Percentiles rank a stretch among this genome's conserved stretches.
phyloP scores from a whole-genome alignment of 2,888 invertebrate genomes.

The Eurytoma californica region DNA sequence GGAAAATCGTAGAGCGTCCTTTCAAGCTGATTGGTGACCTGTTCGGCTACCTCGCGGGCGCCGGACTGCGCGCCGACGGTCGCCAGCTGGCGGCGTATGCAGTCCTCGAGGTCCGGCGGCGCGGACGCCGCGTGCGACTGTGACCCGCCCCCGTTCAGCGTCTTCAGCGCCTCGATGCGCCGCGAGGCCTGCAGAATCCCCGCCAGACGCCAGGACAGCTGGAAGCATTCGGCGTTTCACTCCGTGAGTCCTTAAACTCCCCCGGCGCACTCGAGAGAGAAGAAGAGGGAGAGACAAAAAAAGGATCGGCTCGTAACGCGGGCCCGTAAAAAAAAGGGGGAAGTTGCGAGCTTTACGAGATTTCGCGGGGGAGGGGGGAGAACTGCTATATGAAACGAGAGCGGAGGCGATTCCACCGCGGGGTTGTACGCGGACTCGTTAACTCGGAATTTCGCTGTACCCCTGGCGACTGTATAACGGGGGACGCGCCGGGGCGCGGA shows the following conservation, averaged over 20 bases:
- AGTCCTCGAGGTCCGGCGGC: constrained; percentile 65
- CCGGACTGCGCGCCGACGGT: constrained; percentile 67
- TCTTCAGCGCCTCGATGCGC: constrained; percentile 66
- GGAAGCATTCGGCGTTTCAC: constrained; percentile 10
- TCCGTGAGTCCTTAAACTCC: constrained; percentile 13
- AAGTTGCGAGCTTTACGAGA: not conserved
- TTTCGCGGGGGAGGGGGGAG: not conserved
- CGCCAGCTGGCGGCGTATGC: constrained; percentile 68
- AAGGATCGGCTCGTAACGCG: no score
- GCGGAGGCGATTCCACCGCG: not conserved
- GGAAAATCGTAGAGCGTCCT: constrained; percentile 95
- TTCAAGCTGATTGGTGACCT: constrained; percentile 81
- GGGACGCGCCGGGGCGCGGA: constrained; percentile 1
- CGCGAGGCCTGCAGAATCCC: constrained; percentile 68
- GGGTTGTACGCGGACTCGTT: constrained; percentile 22
- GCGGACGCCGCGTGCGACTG: constrained; percentile 45
- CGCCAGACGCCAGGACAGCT: constrained; percentile 71
- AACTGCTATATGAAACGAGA: constrained; percentile 8
- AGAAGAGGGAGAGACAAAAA: no score
- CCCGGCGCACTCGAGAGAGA: no score
- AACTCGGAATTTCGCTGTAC: constrained; percentile 31
- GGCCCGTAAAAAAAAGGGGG: constrained; percentile 5
- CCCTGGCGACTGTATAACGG: constrained; percentile 28
- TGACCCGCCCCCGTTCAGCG: constrained; percentile 63
- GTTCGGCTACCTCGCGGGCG: constrained; percentile 67